Evolutionary conservation across 1,140 invertebrate genomes (phyloP).

Genomic region (Papilio polytes): DNA sequence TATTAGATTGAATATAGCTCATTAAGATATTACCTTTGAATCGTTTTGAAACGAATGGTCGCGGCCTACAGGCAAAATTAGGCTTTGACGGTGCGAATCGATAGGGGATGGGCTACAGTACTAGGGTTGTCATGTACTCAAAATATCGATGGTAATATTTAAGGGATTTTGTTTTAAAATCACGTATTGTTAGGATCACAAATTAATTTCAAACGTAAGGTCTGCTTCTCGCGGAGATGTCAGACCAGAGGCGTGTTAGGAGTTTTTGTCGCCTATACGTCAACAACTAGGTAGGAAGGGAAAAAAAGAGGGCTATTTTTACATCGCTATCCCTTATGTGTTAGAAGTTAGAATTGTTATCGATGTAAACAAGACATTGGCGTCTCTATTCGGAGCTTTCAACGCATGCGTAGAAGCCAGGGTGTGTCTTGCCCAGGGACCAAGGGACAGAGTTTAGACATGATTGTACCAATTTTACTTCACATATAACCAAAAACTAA

Average conservation of each 20-base stretch:
- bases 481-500: neutral
- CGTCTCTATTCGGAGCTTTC: neutral
- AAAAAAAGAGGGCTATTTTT: neutral
- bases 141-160: slow-evolving; percentile 46
- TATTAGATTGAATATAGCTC: slow-evolving; percentile 34
- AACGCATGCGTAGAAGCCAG: slow-evolving; percentile 21
- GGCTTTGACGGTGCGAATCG: slow-evolving; percentile 71
- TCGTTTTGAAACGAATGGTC: slow-evolving; percentile 12
- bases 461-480: neutral
- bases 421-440: slow-evolving; percentile 29
- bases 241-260: too few relatives aligned
- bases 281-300: neutral
- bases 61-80: slow-evolving; percentile 70
- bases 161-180: slow-evolving; percentile 20
- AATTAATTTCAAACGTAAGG: too few relatives aligned
- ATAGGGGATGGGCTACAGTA: slow-evolving; percentile 62
- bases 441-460: neutral
- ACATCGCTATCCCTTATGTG: neutral
- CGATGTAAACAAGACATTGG: slow-evolving; percentile 21
- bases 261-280: neutral
- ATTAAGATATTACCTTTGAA: slow-evolving; percentile 14
- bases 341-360: slow-evolving; percentile 15
- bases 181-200: neutral
- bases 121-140: slow-evolving; percentile 52
- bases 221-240: too few relatives aligned